Evolutionary conservation across 1,140 invertebrate species (phyloP).

Genomic region (Drosophila ananassae): DNA sequence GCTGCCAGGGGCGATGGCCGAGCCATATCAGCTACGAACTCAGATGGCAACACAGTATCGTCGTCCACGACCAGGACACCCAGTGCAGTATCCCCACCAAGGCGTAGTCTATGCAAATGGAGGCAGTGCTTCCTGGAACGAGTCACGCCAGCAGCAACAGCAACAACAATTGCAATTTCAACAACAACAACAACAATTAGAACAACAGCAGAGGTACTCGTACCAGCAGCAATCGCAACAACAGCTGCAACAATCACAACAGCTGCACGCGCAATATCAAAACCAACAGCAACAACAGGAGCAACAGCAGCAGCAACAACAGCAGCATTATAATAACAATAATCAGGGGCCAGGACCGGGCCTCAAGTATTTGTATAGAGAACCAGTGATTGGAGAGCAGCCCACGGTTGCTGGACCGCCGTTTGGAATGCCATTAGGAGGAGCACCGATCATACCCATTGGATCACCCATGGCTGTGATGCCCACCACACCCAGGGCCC

Average conservation of each 20-base stretch:
- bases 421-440: neutral
- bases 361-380: neutral
- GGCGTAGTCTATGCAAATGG: neutral
- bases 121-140: neutral
- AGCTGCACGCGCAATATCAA: neutral
- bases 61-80: constrained; percentile 3
- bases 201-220: neutral
- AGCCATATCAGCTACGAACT: neutral
- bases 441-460: neutral
- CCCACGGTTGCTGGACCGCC: neutral
- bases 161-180: neutral
- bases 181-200: neutral
- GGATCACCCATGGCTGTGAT: neutral
- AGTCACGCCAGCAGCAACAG: neutral
- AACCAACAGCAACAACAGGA: neutral
- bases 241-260: neutral
- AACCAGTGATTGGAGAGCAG: neutral
- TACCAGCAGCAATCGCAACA: neutral
- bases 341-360: neutral
- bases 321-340: neutral
- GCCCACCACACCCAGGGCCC: neutral
- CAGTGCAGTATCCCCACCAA: neutral
- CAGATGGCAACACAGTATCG: constrained; percentile 1
- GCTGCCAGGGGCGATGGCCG: neutral
- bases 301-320: neutral